A percentile compares a stretch with the other conserved stretches of the same genome.
Conservation (phyloP, 2,888 invertebrate genomes). For the Pegoplata infirma region DNA sequence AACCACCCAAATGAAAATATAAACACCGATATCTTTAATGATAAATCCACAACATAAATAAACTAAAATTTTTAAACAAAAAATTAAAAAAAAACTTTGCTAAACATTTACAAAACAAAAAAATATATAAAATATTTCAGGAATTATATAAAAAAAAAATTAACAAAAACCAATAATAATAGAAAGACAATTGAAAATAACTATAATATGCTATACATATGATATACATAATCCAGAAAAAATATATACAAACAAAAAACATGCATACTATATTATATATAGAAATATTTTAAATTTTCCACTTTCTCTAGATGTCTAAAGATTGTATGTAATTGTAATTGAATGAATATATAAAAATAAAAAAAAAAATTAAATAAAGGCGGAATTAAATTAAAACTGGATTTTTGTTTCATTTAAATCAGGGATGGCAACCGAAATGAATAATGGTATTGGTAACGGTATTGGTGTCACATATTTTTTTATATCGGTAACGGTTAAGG, state of each 20-base stretch:
- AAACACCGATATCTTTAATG: constrained; percentile 17
- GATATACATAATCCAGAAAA: constrained; percentile 46
- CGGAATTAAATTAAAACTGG: background rate
- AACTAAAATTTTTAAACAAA: background rate
- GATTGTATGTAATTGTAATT: constrained; percentile 57
- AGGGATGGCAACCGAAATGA: too few species aligned
- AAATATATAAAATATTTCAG: constrained; percentile 46
- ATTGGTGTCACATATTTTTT: too few species aligned
- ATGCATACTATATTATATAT: constrained; percentile 33
- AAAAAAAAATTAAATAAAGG: background rate
- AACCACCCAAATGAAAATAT: constrained; percentile 6
- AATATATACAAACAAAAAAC: constrained; percentile 16
- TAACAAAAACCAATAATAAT: constrained; percentile 13
- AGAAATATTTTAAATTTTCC: constrained; percentile 47
- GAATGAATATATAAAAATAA: constrained; percentile 37
- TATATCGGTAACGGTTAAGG: too few species aligned
- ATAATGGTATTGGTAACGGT: too few species aligned
- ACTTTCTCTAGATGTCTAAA: constrained; percentile 59
- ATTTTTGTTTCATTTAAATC: too few species aligned
- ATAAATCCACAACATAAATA: constrained; percentile 1
- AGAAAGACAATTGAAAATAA: constrained; percentile 29
- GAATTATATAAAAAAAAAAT: constrained; percentile 46
- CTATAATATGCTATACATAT: constrained; percentile 47
- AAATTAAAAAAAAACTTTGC: constrained; percentile 44
- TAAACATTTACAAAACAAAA: constrained; percentile 55